These are phyloP conservation scores for Dasypogon diadema DNA, from an alignment of 2,888 invertebrate genomes.

Conservation along the genomic window DNA sequence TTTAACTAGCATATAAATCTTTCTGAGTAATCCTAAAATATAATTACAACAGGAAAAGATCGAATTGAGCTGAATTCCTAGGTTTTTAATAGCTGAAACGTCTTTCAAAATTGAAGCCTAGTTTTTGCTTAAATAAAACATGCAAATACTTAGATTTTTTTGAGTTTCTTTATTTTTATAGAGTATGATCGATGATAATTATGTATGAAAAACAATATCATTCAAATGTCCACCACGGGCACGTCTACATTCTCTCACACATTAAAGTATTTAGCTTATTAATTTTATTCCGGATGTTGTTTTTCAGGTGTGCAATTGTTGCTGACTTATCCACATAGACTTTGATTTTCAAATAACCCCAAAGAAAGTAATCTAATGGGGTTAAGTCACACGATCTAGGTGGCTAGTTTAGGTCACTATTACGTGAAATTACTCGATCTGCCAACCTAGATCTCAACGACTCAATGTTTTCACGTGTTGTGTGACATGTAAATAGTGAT, in stretches of 20 bases:
- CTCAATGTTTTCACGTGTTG: not conserved
- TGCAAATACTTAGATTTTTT: not conserved
- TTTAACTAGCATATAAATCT: too few relatives aligned
- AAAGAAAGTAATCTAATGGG: slow-evolving; percentile 1
- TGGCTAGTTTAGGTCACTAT: not conserved
- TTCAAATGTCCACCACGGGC: not conserved
- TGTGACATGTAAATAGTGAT: not conserved
- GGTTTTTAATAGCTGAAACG: too few relatives aligned
- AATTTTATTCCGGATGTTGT: not conserved
- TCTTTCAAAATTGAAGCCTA: not conserved
- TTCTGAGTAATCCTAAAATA: too few relatives aligned
- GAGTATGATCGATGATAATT: not conserved
- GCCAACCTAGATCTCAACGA: not conserved
- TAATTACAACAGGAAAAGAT: too few relatives aligned
- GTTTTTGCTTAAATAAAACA: too few relatives aligned
- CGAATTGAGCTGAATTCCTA: too few relatives aligned
- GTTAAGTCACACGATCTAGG: not conserved
- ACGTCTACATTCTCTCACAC: not conserved
- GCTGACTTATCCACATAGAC: not conserved
- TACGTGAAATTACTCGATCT: slow-evolving; percentile 1
- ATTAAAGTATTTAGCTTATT: not conserved
- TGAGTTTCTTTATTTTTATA: slow-evolving; percentile 3
- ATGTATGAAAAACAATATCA: not conserved
- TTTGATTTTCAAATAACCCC: not conserved
- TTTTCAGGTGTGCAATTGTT: not conserved